Percentiles rank a stretch among this genome's conserved stretches.
phyloP scores from a whole-genome alignment of 2,888 invertebrate species.

The Gari tellinella region DNA sequence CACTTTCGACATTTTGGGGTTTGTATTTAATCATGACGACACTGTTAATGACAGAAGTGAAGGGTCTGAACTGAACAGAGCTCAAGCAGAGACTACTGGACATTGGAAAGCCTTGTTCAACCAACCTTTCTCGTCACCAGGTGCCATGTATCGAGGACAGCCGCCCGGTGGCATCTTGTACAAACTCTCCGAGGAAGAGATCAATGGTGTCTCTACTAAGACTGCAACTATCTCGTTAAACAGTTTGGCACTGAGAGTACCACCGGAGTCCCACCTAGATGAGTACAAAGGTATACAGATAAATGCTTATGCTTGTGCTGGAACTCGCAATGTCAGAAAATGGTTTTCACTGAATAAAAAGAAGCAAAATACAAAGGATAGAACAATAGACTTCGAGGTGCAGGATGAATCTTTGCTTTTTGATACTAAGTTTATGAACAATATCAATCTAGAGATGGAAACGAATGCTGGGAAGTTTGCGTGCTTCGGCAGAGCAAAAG shows the following conservation, averaged over 20 bases:
- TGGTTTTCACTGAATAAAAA: too few relatives aligned
- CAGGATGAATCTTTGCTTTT: too few relatives aligned
- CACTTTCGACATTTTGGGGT: conserved; percentile 74
- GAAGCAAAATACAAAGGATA: too few relatives aligned
- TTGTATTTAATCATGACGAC: conserved; percentile 85
- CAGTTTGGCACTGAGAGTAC: not conserved
- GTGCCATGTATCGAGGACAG: conserved; percentile 85
- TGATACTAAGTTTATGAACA: too few relatives aligned
- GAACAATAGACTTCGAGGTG: too few relatives aligned
- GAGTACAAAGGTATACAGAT: not conserved
- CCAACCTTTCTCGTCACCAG: conserved; percentile 83
- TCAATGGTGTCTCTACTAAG: conserved; percentile 65
- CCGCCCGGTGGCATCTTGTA: conserved; percentile 83
- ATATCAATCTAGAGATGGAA: too few relatives aligned
- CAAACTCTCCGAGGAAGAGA: conserved; percentile 75
- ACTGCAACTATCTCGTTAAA: conserved; percentile 43
- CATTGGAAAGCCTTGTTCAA: conserved; percentile 84
- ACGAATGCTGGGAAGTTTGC: too few relatives aligned
- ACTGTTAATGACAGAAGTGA: conserved; percentile 84
- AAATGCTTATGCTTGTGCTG: too few relatives aligned
- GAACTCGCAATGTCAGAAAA: too few relatives aligned
- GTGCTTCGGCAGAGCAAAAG: too few relatives aligned
- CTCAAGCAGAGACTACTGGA: conserved; percentile 83
- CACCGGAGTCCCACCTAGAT: not conserved
- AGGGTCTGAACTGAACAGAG: conserved; percentile 83